These are phyloP conservation scores for Sminthurinus signatus DNA, from an alignment of 1,140 invertebrate species.

Conservation along the genomic window DNA sequence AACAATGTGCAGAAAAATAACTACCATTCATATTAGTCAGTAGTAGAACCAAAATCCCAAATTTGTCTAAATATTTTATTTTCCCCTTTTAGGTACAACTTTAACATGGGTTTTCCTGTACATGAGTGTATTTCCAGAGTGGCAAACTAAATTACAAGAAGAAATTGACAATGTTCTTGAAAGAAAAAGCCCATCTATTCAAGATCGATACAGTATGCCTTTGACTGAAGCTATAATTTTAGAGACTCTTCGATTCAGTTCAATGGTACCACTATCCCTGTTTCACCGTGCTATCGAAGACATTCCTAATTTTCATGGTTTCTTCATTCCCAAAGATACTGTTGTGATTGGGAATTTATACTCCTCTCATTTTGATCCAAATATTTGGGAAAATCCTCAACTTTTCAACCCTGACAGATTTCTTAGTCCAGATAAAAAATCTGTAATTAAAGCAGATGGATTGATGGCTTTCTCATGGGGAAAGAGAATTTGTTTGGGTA, in stretches of 20 bases:
- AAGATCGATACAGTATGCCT: slow-evolving; percentile 9
- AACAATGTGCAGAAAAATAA: no score
- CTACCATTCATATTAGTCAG: no score
- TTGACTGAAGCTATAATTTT: slow-evolving; percentile 34
- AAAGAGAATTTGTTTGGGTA: slow-evolving; percentile 40
- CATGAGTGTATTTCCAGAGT: slow-evolving; percentile 1
- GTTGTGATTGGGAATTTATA: slow-evolving; percentile 46
- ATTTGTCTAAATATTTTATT: no score
- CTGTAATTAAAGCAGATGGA: background rate
- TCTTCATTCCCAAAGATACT: slow-evolving; percentile 32
- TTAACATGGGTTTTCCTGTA: slow-evolving; percentile 5
- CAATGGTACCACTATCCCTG: slow-evolving; percentile 2
- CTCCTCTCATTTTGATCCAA: slow-evolving; percentile 45
- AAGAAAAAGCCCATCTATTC: background rate
- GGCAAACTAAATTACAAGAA: background rate
- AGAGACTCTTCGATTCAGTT: slow-evolving; percentile 8
- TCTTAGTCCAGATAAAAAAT: slow-evolving; percentile 14
- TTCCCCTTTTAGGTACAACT: no score
- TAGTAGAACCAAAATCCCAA: no score
- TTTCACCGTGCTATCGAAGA: slow-evolving; percentile 4
- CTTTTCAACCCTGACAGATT: slow-evolving; percentile 47
- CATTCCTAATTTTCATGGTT: slow-evolving; percentile 25
- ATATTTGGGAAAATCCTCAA: slow-evolving; percentile 45
- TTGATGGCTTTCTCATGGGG: slow-evolving; percentile 31
- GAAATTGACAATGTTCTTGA: slow-evolving; percentile 9